Conservation (phyloP, 2,113 vertebrate species). For the Pristiophorus japonicus region DNA sequence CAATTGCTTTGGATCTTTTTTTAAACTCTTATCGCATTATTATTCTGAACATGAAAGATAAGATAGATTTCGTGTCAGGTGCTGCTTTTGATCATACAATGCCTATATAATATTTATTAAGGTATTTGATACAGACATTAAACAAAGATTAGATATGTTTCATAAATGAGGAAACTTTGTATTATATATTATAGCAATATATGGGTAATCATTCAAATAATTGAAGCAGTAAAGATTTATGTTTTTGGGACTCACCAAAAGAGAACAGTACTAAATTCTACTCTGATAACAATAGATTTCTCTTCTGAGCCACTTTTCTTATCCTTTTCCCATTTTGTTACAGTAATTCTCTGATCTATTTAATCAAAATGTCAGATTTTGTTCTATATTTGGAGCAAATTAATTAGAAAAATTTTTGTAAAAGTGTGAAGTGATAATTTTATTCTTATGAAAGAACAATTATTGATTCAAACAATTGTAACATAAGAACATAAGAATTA, state of each 20-base stretch:
- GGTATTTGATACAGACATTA: constrained; percentile 25
- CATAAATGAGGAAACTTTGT: not conserved
- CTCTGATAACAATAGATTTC: not conserved
- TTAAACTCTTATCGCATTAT: not conserved
- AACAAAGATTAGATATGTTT: constrained; percentile 29
- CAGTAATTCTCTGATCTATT: not conserved
- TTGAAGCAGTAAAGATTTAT: constrained; percentile 27
- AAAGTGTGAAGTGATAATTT: not conserved
- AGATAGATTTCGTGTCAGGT: constrained; percentile 20
- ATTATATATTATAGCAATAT: not conserved
- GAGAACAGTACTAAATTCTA: not conserved
- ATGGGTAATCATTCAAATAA: not conserved
- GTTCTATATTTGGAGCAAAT: not conserved
- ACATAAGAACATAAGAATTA: too few relatives aligned
- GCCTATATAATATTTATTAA: constrained; percentile 33
- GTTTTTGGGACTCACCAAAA: not conserved
- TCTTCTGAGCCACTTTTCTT: not conserved
- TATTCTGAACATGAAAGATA: not conserved
- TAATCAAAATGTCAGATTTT: not conserved
- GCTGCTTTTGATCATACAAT: constrained; percentile 22
- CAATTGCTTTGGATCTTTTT: not conserved
- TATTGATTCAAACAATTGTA: not conserved
- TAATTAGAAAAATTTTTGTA: not conserved
- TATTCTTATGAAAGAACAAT: not conserved
- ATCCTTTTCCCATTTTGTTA: not conserved